Base-by-base conservation (phyloP, 1,140 invertebrate species). In the Drosophila pseudoananassae region DNA sequence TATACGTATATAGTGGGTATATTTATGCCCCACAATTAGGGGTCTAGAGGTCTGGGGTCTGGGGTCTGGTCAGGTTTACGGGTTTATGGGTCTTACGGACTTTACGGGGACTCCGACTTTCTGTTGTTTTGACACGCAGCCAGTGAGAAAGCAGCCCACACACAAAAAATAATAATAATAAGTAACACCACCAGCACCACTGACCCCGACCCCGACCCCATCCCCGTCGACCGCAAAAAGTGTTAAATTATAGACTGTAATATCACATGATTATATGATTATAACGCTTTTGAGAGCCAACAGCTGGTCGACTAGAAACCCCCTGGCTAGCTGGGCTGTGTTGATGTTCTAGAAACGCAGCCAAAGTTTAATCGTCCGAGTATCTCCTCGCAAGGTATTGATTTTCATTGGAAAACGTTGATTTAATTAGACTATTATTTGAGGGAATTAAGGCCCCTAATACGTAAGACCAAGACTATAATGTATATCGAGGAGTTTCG, bases 41-140 rank as follows among this genome's bases (percentile, higher is more conserved):
- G 36, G 17, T n/a, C 25, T 27, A 27, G 25, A 7, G 25, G 25
- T 27, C 25, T 27, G 25, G 4, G 20, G 20, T 20, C 20, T 20
- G 20, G 6, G 25, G 25, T 14, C 38, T 40, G 14, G 8, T 10
- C n/a, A 15, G 14, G 51, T 33, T 46, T 40, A 36, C 31, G 20
- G 40, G 7, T 63, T 23, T 46, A 46, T 17, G 40, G 15, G 40
- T 45, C 20, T 45, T 20, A 45, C 40, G 43, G 33, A 17, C 8
- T 46, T 49, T 38, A 25, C 56, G 12, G n/a, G 29, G 4, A 49
- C 66, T 38, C 33, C 66, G 80, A 79, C 73, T 84, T 84, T 80
- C 56, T 82, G 78, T 76, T 90, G 82, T 90, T 90, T 85, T 90
- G 87, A 90, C 87, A 90, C 87, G 87, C 87, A 90, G 87, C 76